phyloP scores from a whole-genome alignment of 1,140 invertebrate genomes.

The Leptinotarsa defecta region DNA sequence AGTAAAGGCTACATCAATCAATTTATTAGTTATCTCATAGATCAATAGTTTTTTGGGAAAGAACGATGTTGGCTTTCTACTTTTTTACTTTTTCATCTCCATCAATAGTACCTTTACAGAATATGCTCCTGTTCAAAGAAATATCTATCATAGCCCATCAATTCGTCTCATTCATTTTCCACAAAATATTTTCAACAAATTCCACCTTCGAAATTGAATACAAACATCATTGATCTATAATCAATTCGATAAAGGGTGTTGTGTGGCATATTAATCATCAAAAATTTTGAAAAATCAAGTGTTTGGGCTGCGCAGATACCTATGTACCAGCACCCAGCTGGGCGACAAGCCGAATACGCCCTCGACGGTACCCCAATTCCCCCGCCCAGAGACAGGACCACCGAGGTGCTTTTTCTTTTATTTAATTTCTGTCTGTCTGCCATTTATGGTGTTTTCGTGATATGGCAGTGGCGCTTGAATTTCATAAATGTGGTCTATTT shows the following conservation, averaged over 20 bases:
- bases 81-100: too few species aligned
- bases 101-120: too few species aligned
- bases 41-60: too few species aligned
- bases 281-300: constrained; percentile 32
- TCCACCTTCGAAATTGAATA: neutral
- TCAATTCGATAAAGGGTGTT: constrained; percentile 12
- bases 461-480: constrained; percentile 30
- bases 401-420: constrained; percentile 60
- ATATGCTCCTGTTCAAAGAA: too few species aligned
- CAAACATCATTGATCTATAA: neutral
- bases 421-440: constrained; percentile 37
- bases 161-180: too few species aligned
- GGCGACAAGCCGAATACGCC: constrained; percentile 61
- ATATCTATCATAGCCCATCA: too few species aligned
- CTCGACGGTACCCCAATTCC: constrained; percentile 60
- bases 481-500: constrained; percentile 5
- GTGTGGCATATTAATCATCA: constrained; percentile 24
- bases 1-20: too few species aligned
- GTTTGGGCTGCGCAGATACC: constrained; percentile 60
- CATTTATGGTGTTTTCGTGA: constrained; percentile 2
- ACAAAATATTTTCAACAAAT: neutral
- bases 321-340: constrained; percentile 60
- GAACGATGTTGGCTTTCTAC: too few species aligned
- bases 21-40: too few species aligned
- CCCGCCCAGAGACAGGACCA: constrained; percentile 61